Evolutionary conservation across 2,888 invertebrate genomes (phyloP), one percentile per base, ranked within the genome.

Genomic region (Torymus aiolomorphi): DNA sequence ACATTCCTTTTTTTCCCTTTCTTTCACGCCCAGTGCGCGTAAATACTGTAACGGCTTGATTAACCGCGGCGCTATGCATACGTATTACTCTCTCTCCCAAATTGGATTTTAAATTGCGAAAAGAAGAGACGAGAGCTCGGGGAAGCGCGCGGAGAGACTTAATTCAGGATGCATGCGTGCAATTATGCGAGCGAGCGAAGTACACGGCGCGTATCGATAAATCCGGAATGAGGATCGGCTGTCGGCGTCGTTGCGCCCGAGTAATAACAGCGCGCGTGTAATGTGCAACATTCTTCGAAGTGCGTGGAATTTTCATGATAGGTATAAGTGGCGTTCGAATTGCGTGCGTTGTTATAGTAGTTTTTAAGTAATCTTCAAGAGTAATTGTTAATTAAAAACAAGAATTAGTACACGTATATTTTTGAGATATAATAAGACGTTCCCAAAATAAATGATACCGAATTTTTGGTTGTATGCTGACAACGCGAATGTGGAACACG

Each of bases 181-280:
- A 69, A 69, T 69, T 70, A 70, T 70, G 57, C 70, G 70, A 59
- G 49, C 16, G 31, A 12, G 18, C 51, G 14, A 51, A 1, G n/a
- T 20, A 12, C 11, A 51, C 14, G 11, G 18, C 8, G 57, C 24
- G 14, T 49, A 70, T 70, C 70, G 70, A 70, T 70, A 57, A 70
- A 70, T 70, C 56, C 57, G 57, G 57, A 70, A 70, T 70, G 31
- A 70, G 31, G 70, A 57, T 70, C 70, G 70, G 56, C 59, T 70
- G 31, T 31, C 31, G 31, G 3, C 31, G 31, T 3, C 31, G 31
- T 24, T 2, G 8, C 8, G 8, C 31, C 8, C 57, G 49, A 1
- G 57, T 70, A 70, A 70, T 70, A 70, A 70, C 59, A 70, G 70
- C 31, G 70, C 70, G 70, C 70, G 59, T 69, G 42, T 57, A 69